Percentiles rank a stretch among this genome's conserved stretches.
These are phyloP conservation scores for Hippoglossus stenolepis DNA, from an alignment of 2,113 vertebrate species.

Conservation along the genomic window DNA sequence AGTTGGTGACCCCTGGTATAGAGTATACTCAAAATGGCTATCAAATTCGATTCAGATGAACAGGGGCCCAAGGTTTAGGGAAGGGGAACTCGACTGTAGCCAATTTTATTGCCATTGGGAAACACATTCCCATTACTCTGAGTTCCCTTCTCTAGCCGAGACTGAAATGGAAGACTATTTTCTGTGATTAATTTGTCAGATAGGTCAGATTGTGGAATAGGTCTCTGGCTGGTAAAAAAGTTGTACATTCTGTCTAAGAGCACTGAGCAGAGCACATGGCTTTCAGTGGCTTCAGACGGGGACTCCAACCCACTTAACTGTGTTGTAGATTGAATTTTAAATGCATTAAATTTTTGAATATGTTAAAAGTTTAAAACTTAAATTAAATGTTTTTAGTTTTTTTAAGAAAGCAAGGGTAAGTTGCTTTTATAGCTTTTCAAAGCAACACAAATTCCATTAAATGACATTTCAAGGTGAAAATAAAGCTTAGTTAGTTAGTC, in stretches of 20 bases:
- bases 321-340: background rate
- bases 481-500: too few species aligned
- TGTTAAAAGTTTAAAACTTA: background rate
- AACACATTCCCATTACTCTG: slow-evolving; percentile 74
- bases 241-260: slow-evolving; percentile 22
- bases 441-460: too few species aligned
- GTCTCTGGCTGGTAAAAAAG: slow-evolving; percentile 51
- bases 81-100: slow-evolving; percentile 71
- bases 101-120: slow-evolving; percentile 75
- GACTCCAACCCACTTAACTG: background rate
- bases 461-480: too few species aligned
- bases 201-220: slow-evolving; percentile 39
- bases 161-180: slow-evolving; percentile 70
- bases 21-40: slow-evolving; percentile 5
- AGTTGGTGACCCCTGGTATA: too few species aligned
- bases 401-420: too few species aligned
- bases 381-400: background rate
- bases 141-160: slow-evolving; percentile 64
- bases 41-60: slow-evolving; percentile 46
- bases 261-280: background rate
- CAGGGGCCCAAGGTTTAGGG: slow-evolving; percentile 31
- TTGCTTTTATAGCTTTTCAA: too few species aligned
- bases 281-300: background rate
- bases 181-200: slow-evolving; percentile 70
- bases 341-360: too few species aligned